Conservation (phyloP, 2,888 invertebrate species). For the Himalopsyche japonica region DNA sequence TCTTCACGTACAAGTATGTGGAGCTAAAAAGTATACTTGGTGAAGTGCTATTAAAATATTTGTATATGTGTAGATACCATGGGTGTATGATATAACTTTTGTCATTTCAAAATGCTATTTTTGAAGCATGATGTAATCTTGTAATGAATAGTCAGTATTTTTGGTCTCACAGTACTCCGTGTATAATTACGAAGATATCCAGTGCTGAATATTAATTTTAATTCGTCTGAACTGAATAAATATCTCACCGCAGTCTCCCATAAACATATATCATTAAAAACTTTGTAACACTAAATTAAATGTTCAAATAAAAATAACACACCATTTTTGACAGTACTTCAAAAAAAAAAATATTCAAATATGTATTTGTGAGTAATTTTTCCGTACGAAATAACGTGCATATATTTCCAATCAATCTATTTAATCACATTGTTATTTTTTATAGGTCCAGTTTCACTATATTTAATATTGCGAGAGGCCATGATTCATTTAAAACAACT, state of each 20-base stretch:
- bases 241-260: neutral
- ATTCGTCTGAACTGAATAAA: neutral
- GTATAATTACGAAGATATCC: neutral
- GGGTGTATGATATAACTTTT: too few relatives aligned
- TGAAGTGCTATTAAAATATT: too few relatives aligned
- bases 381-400: neutral
- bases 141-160: neutral
- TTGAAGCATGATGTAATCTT: neutral
- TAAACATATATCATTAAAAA: neutral
- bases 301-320: neutral
- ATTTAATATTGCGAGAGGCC: neutral
- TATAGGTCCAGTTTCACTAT: neutral
- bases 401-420: neutral
- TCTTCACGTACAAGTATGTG: too few relatives aligned
- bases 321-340: neutral
- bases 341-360: neutral
- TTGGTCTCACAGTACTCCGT: neutral
- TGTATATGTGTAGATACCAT: too few relatives aligned
- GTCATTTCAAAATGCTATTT: neutral
- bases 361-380: neutral
- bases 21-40: too few relatives aligned
- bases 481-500: neutral
- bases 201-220: neutral
- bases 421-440: neutral
- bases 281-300: neutral